phyloP scores from a whole-genome alignment of 1,140 invertebrate species.

The Holotrichia oblita region DNA sequence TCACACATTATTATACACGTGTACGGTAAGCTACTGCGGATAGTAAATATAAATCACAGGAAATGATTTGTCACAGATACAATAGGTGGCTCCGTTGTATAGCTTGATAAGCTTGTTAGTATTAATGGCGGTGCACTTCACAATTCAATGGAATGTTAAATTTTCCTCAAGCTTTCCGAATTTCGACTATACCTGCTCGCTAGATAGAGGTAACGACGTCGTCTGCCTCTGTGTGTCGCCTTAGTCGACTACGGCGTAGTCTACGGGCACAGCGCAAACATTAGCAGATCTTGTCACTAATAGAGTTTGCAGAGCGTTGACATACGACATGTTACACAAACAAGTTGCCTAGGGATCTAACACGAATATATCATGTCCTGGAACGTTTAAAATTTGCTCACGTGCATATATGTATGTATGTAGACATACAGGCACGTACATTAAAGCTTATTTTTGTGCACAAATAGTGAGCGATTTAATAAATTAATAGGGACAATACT shows the following conservation, averaged over 20 bases:
- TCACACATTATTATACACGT: too few relatives aligned
- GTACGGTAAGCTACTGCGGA: background rate
- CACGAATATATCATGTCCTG: constrained; percentile 43
- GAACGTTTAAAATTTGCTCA: constrained; percentile 27
- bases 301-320: constrained; percentile 58
- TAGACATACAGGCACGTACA: background rate
- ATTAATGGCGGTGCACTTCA: constrained; percentile 29
- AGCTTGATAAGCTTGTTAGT: constrained; percentile 27
- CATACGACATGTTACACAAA: constrained; percentile 58
- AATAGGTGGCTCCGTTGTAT: background rate
- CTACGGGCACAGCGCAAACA: constrained; percentile 48
- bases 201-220: background rate
- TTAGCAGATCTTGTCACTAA: constrained; percentile 57
- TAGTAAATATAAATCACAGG: constrained; percentile 28
- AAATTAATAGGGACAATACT: too few relatives aligned
- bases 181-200: constrained; percentile 15
- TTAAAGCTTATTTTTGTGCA: too few relatives aligned
- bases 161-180: constrained; percentile 30
- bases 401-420: too few relatives aligned
- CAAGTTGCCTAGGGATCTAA: constrained; percentile 46
- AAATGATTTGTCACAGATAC: constrained; percentile 27
- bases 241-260: too few relatives aligned
- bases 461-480: too few relatives aligned
- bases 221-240: too few relatives aligned
- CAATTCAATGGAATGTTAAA: constrained; percentile 34